Conservation (phyloP, 2,888 invertebrate species). For the Eupelmus urozonus region DNA sequence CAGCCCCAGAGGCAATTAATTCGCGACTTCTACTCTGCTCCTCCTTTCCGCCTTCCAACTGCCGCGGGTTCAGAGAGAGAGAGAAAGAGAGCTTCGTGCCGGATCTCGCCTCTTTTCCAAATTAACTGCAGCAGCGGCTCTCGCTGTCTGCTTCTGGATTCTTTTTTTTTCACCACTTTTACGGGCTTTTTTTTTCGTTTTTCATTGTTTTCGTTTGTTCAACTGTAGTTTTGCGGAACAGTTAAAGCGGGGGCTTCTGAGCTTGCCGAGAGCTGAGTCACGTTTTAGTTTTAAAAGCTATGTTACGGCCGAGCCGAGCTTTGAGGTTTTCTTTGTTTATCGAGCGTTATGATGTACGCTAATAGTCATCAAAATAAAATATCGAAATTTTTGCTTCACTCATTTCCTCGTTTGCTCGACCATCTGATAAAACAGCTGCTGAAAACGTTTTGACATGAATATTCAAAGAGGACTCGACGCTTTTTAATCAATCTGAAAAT, state of each 20-base stretch:
- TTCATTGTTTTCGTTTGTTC: neutral
- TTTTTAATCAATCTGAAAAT: neutral
- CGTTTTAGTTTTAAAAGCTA: too few species aligned
- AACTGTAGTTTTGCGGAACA: too few species aligned
- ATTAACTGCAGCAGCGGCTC: conserved; percentile 1
- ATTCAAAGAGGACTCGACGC: neutral
- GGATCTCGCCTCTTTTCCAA: neutral
- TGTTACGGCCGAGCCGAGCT: too few species aligned
- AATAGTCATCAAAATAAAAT: too few species aligned
- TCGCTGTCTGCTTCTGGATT: neutral
- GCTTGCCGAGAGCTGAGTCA: too few species aligned
- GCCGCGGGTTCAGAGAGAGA: too few species aligned
- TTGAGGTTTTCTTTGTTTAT: too few species aligned
- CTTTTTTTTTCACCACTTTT: neutral
- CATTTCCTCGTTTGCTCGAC: too few species aligned
- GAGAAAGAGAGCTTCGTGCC: neutral
- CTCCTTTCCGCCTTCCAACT: neutral
- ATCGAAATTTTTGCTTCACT: too few species aligned
- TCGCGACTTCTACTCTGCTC: conserved; percentile 41
- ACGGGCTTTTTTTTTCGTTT: conserved; percentile 1
- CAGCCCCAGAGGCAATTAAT: conserved; percentile 53
- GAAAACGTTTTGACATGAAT: neutral
- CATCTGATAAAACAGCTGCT: neutral
- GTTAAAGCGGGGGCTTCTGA: too few species aligned
- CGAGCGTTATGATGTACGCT: too few species aligned